Conservation (phyloP, 2,888 invertebrate genomes). For the Acronicta aceris region DNA sequence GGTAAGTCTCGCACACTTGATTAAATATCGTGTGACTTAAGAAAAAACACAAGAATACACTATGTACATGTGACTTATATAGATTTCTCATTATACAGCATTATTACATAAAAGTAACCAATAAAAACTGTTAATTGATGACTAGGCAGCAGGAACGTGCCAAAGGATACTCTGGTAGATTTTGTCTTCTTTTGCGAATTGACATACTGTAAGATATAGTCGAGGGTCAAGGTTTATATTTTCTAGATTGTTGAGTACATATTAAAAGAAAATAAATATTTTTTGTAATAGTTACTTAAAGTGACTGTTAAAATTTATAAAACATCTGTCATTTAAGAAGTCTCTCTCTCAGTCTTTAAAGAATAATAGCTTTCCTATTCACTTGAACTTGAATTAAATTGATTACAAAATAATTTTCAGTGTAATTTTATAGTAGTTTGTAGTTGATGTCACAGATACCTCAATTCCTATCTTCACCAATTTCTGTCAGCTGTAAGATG, state of each 20-base stretch:
- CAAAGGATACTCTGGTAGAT: constrained; percentile 18
- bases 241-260: background rate
- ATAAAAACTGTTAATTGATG: constrained; percentile 6
- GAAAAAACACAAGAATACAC: constrained; percentile 39
- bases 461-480: constrained; percentile 5
- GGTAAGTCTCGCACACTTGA: constrained; percentile 78
- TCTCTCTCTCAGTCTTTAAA: no score
- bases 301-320: no score
- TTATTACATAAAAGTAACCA: constrained; percentile 10
- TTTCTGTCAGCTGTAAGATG: background rate
- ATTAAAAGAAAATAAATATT: background rate
- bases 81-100: background rate
- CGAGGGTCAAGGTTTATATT: constrained; percentile 9
- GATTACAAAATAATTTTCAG: no score
- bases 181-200: constrained; percentile 19
- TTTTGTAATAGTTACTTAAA: no score
- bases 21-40: constrained; percentile 70
- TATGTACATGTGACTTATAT: constrained; percentile 11
- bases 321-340: no score
- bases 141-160: constrained; percentile 20
- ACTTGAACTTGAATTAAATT: no score
- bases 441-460: background rate
- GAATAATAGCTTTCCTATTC: no score
- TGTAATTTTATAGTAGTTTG: background rate
- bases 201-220: constrained; percentile 2